phyloP scores from a whole-genome alignment of 2,888 invertebrate species.

The Serripes groenlandicus region DNA sequence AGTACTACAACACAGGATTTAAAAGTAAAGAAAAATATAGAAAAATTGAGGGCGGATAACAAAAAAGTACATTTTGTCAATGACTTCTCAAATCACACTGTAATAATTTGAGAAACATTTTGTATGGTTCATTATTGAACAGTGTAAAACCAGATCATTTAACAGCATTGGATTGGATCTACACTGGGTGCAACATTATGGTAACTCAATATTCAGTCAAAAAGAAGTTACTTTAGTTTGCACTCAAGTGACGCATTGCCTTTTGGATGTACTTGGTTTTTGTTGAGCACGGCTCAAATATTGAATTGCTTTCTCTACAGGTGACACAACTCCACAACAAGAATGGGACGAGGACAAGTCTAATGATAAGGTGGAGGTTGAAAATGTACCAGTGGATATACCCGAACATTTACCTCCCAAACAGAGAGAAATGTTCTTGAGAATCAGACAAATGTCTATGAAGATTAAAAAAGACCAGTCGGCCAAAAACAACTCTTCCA shows the following conservation, averaged over 20 bases:
- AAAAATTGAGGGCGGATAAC: too few species aligned
- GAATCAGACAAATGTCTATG: slow-evolving; percentile 91
- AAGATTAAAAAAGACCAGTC: slow-evolving; percentile 87
- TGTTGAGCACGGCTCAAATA: slow-evolving; percentile 37
- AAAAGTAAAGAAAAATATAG: too few species aligned
- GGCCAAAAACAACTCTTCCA: slow-evolving; percentile 48
- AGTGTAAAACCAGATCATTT: too few species aligned
- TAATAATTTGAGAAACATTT: too few species aligned
- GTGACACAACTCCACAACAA: slow-evolving; percentile 32
- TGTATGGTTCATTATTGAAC: too few species aligned
- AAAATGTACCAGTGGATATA: slow-evolving; percentile 76
- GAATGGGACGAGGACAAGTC: slow-evolving; percentile 49
- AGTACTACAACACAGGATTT: too few species aligned
- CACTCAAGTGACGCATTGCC: neutral
- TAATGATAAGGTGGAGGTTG: slow-evolving; percentile 23
- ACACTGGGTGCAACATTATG: too few species aligned
- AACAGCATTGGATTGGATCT: too few species aligned
- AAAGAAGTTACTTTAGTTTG: too few species aligned
- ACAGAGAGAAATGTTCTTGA: slow-evolving; percentile 90
- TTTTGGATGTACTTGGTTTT: neutral
- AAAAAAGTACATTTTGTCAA: too few species aligned
- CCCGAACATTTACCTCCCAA: slow-evolving; percentile 89
- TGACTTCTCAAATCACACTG: too few species aligned
- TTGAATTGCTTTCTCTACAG: neutral
- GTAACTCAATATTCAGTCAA: too few species aligned